Evolutionary conservation across 1,140 invertebrate species (phyloP).

Genomic region (Drosophila ohnishii): DNA sequence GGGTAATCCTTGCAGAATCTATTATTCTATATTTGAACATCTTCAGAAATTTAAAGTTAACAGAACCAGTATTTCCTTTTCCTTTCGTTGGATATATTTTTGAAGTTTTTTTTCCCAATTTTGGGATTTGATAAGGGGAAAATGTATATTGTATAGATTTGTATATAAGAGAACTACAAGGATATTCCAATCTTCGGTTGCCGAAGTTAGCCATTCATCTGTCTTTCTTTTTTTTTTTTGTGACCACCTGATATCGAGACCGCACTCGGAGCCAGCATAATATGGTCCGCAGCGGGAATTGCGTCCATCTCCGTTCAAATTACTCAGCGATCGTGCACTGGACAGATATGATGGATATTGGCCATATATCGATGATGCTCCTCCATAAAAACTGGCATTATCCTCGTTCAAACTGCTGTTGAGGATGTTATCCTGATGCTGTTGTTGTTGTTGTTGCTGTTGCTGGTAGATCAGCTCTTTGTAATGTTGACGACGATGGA

Average conservation of each 20-base stretch:
- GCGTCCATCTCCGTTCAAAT: conserved; percentile 58
- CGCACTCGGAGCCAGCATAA: conserved; percentile 81
- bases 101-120: not conserved
- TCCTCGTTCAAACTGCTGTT: conserved; percentile 73
- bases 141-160: not conserved
- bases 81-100: not conserved
- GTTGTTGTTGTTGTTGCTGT: conserved; percentile 47
- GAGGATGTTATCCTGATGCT: conserved; percentile 46
- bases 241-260: conserved; percentile 75
- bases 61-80: not conserved
- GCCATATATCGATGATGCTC: conserved; percentile 32
- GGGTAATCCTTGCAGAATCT: conserved; percentile 11
- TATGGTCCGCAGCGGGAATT: conserved; percentile 45
- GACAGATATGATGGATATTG: conserved; percentile 24
- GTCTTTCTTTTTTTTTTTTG: conserved; percentile 13
- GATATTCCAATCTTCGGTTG: conserved; percentile 17
- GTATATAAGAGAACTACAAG: not conserved
- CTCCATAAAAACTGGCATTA: conserved; percentile 57
- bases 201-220: conserved; percentile 13
- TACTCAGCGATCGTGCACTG: conserved; percentile 68
- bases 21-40: not conserved
- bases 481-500: conserved; percentile 79
- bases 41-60: not conserved
- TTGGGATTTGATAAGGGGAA: not conserved
- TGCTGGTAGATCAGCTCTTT: conserved; percentile 60